Conservation (phyloP, 1,140 invertebrate species). For the Nebria ingens region DNA sequence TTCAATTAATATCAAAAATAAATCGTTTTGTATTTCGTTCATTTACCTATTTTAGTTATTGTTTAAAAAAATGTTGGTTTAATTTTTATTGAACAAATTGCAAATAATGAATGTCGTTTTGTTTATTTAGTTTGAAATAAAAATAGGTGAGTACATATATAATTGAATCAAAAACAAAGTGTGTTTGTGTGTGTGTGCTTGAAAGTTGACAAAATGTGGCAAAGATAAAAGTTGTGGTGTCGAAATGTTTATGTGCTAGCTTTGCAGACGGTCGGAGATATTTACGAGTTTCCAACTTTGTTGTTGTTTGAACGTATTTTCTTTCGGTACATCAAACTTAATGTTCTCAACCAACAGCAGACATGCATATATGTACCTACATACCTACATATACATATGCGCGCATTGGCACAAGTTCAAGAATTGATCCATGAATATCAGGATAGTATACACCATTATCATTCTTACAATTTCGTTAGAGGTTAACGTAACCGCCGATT, state of each 20-base stretch:
- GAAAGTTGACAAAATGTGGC: no score
- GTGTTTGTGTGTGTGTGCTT: neutral
- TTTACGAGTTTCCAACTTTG: no score
- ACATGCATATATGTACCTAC: no score
- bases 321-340: no score
- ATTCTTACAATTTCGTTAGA: neutral
- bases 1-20: neutral
- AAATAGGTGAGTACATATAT: neutral
- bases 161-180: neutral
- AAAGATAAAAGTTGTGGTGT: no score
- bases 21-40: neutral
- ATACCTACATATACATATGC: no score
- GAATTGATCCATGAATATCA: neutral
- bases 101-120: neutral
- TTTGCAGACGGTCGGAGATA: no score
- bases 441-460: neutral
- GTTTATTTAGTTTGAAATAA: neutral
- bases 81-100: neutral
- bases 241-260: no score
- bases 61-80: neutral
- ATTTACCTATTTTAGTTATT: neutral
- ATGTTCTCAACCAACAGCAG: no score
- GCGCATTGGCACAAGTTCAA: neutral
- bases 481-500: no score
- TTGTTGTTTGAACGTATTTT: no score